A percentile compares a stretch with the other conserved stretches of the same genome.
These are phyloP conservation scores for Cantharis rufa DNA, from an alignment of 2,888 invertebrate species.

Conservation along the genomic window DNA sequence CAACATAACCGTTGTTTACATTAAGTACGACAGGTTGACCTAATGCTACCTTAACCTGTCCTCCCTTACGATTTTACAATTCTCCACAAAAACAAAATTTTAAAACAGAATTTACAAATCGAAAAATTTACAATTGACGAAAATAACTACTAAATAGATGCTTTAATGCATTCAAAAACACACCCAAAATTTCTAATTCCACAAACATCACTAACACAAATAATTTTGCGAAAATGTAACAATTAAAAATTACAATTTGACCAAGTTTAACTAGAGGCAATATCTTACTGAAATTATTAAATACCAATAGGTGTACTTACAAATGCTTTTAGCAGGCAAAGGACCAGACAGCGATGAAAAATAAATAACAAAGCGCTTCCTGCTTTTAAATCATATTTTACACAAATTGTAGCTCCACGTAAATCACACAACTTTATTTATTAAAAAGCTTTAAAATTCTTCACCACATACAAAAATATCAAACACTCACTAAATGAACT, in stretches of 20 bases:
- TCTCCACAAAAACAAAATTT: neutral
- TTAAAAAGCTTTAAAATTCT: neutral
- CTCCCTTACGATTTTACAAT: neutral
- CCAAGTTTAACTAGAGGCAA: neutral
- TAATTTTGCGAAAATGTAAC: neutral
- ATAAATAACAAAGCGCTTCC: neutral
- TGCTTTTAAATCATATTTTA: neutral
- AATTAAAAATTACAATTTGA: neutral
- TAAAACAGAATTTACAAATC: neutral
- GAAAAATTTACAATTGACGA: neutral
- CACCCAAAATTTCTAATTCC: neutral
- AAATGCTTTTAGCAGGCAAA: slow-evolving; percentile 3
- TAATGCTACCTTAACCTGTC: slow-evolving; percentile 10
- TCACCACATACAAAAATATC: slow-evolving; percentile 14
- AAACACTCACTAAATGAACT: slow-evolving; percentile 8
- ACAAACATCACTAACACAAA: neutral
- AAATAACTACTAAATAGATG: neutral
- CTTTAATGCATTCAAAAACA: neutral
- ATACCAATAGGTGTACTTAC: slow-evolving; percentile 5
- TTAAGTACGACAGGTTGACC: slow-evolving; percentile 19
- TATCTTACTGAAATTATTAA: neutral
- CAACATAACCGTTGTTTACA: slow-evolving; percentile 15
- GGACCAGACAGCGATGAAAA: neutral
- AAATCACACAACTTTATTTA: neutral
- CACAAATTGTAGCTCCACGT: neutral